Conservation (phyloP, 1,140 invertebrate genomes). For the Euura lappo region DNA sequence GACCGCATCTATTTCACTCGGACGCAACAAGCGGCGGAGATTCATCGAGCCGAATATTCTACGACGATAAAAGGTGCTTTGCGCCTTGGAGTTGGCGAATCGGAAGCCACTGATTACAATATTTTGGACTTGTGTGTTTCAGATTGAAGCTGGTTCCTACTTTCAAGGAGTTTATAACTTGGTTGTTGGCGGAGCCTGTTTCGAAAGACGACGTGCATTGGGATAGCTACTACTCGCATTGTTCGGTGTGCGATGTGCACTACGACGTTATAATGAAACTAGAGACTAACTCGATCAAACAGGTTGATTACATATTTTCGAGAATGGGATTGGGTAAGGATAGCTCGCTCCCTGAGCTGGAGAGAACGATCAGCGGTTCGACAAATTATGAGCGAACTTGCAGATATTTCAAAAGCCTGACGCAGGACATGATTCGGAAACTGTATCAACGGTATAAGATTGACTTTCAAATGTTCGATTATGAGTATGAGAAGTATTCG, state of each 20-base stretch:
- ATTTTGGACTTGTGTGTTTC: constrained; percentile 18
- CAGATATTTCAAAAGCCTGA: constrained; percentile 50
- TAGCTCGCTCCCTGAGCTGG: constrained; percentile 37
- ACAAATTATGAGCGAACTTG: constrained; percentile 48
- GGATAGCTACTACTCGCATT: constrained; percentile 51
- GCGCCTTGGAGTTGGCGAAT: neutral
- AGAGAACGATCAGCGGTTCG: constrained; percentile 34
- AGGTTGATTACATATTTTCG: constrained; percentile 45
- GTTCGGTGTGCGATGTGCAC: constrained; percentile 46
- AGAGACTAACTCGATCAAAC: constrained; percentile 41
- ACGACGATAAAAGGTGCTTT: constrained; percentile 43
- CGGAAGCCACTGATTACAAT: no score
- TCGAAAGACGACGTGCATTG: constrained; percentile 53
- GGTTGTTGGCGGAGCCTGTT: constrained; percentile 44
- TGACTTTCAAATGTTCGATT: constrained; percentile 57
- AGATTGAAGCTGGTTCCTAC: constrained; percentile 56
- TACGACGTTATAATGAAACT: constrained; percentile 53
- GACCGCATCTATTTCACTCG: constrained; percentile 49
- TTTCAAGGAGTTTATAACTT: constrained; percentile 53
- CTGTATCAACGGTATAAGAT: constrained; percentile 51
- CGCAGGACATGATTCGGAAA: constrained; percentile 36
- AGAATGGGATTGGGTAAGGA: constrained; percentile 39
- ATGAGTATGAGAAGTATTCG: constrained; percentile 43
- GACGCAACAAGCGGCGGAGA: constrained; percentile 31
- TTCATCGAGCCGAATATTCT: constrained; percentile 46